Evolutionary conservation across 2,113 vertebrate species (phyloP).

Genomic region (Chrysochloris asiatica): DNA sequence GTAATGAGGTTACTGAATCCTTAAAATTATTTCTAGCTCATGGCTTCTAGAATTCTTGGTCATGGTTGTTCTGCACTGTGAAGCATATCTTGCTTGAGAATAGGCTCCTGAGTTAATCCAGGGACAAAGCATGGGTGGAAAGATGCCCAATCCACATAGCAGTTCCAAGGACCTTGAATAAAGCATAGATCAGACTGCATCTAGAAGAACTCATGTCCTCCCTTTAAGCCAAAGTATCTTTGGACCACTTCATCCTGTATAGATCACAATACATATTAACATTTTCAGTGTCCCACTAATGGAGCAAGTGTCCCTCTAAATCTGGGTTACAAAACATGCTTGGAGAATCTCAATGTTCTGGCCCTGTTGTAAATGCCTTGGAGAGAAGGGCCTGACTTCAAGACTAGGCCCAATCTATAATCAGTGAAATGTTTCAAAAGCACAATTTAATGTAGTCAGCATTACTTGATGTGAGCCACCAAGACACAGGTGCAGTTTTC

Average conservation of each 20-base stretch:
- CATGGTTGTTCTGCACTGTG: not conserved
- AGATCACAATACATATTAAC: not conserved
- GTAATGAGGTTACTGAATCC: not conserved
- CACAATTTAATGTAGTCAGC: accelerated
- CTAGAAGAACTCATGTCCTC: not conserved
- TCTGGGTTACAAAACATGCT: not conserved
- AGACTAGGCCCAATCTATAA: not conserved
- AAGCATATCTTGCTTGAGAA: not conserved
- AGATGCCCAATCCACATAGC: too few relatives aligned
- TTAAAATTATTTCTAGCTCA: not conserved
- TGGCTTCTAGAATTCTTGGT: not conserved
- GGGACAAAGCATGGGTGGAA: accelerated
- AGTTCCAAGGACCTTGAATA: not conserved
- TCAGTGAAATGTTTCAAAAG: not conserved
- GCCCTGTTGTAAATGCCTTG: not conserved
- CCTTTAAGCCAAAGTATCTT: not conserved
- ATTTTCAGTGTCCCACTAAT: not conserved
- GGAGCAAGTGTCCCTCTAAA: not conserved
- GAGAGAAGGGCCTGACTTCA: not conserved
- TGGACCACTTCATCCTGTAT: not conserved
- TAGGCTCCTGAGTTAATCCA: not conserved
- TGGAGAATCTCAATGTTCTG: not conserved
- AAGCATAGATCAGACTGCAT: not conserved
- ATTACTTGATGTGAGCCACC: not conserved
- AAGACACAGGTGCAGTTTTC: not conserved